phyloP scores from a whole-genome alignment of 2,888 invertebrate genomes.

The Agrotis clavis region DNA sequence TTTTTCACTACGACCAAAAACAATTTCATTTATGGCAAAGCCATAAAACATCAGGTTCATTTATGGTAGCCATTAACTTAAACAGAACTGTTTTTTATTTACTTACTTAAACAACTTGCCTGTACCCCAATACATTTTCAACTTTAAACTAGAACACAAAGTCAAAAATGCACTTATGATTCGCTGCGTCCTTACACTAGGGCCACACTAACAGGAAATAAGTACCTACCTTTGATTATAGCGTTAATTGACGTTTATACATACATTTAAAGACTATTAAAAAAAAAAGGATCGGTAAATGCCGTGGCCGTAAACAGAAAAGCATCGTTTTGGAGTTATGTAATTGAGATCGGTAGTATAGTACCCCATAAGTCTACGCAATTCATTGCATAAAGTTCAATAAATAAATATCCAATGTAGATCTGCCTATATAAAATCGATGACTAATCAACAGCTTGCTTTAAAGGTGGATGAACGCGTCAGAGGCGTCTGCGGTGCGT shows the following conservation, averaged over 20 bases:
- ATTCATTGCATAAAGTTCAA: constrained; percentile 19
- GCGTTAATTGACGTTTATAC: no score
- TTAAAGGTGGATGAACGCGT: constrained; percentile 70
- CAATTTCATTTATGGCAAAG: constrained; percentile 22
- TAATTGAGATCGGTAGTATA: neutral
- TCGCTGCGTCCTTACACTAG: no score
- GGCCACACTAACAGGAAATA: no score
- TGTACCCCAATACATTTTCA: no score
- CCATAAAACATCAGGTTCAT: constrained; percentile 34
- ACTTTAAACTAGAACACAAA: no score
- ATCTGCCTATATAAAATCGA: constrained; percentile 69
- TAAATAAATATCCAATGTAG: constrained; percentile 43
- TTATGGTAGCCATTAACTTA: constrained; percentile 34
- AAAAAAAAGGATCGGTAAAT: no score
- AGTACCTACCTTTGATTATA: no score
- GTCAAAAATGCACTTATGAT: no score
- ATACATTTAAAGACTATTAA: no score
- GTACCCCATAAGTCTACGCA: neutral
- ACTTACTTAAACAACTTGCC: constrained; percentile 16
- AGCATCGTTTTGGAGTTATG: neutral
- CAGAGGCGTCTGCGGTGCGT: constrained; percentile 66
- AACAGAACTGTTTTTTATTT: constrained; percentile 17
- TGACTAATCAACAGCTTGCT: constrained; percentile 69
- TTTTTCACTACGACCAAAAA: constrained; percentile 23
- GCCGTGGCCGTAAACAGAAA: neutral